Evolutionary conservation across 2,888 invertebrate species (phyloP).

Genomic region (Drosophila yooni): DNA sequence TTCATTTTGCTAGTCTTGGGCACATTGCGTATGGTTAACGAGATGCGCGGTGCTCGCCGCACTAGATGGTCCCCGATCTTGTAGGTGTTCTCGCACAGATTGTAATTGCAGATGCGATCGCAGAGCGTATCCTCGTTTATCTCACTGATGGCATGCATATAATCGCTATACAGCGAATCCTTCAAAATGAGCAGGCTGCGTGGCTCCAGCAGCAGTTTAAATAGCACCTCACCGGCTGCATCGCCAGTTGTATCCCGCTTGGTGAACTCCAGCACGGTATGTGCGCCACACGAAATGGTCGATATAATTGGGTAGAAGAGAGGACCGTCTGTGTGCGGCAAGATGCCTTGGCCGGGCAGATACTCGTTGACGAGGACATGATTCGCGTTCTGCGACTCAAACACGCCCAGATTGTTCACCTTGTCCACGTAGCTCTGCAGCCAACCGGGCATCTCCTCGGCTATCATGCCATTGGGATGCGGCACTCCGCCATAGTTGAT

Average conservation of each 20-base stretch:
- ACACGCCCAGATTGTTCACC: conserved; percentile 87
- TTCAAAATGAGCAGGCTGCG: conserved; percentile 94
- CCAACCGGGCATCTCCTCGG: conserved; percentile 95
- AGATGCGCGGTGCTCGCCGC: conserved; percentile 91
- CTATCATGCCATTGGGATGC: conserved; percentile 96
- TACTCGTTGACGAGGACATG: conserved; percentile 98
- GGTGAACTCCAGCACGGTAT: conserved; percentile 93
- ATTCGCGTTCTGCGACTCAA: conserved; percentile 92
- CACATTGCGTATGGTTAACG: conserved; percentile 96
- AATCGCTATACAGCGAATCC: conserved; percentile 92
- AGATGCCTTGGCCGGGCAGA: conserved; percentile 96
- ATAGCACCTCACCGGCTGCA: conserved; percentile 84
- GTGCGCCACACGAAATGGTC: conserved; percentile 96
- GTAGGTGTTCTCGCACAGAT: conserved; percentile 87
- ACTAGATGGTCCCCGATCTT: conserved; percentile 87
- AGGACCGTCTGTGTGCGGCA: conserved; percentile 98
- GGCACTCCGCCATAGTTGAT: conserved; percentile 99
- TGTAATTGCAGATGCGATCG: conserved; percentile 88
- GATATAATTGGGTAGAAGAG: conserved; percentile 96
- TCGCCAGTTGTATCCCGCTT: conserved; percentile 59
- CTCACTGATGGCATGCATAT: conserved; percentile 95
- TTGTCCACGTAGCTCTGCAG: conserved; percentile 89
- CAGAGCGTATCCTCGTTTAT: conserved; percentile 88
- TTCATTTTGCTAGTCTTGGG: conserved; percentile 93
- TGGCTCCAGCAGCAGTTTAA: conserved; percentile 93